Percentiles rank a stretch among this genome's conserved stretches.
These are phyloP conservation scores for Lateolabrax maculatus DNA, from an alignment of 2,797 vertebrate species.

Conservation along the genomic window DNA sequence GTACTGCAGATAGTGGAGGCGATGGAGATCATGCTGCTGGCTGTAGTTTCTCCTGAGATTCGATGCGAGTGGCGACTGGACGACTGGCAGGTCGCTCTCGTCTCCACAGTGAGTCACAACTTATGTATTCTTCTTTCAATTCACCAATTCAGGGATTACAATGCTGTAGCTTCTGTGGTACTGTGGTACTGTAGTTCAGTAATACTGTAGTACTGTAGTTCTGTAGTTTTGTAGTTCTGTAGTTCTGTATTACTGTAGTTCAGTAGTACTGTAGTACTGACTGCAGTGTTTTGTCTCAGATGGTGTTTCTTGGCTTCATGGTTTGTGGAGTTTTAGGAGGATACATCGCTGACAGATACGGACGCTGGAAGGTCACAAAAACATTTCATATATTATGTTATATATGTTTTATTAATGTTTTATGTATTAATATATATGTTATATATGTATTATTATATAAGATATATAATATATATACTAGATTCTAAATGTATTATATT, in stretches of 20 bases:
- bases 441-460: too few species aligned
- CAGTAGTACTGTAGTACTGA: neutral
- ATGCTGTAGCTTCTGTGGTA: too few species aligned
- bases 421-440: too few species aligned
- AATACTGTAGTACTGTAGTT: neutral
- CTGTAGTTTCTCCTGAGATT: constrained; percentile 93
- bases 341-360: constrained; percentile 91
- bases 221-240: neutral
- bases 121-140: too few species aligned
- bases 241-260: neutral
- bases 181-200: too few species aligned
- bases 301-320: constrained; percentile 98
- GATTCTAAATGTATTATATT: too few species aligned
- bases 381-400: neutral
- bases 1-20: constrained; percentile 90
- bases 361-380: constrained; percentile 92
- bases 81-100: constrained; percentile 95
- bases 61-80: constrained; percentile 94
- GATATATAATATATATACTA: too few species aligned
- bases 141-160: too few species aligned
- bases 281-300: constrained; percentile 78
- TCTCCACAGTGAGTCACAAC: constrained; percentile 91
- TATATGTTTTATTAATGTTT: neutral
- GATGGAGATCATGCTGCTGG: constrained; percentile 98
- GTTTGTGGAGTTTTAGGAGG: constrained; percentile 90